Conservation (phyloP, 92 coral and sea anemone species). For the Siderastrea siderea region DNA sequence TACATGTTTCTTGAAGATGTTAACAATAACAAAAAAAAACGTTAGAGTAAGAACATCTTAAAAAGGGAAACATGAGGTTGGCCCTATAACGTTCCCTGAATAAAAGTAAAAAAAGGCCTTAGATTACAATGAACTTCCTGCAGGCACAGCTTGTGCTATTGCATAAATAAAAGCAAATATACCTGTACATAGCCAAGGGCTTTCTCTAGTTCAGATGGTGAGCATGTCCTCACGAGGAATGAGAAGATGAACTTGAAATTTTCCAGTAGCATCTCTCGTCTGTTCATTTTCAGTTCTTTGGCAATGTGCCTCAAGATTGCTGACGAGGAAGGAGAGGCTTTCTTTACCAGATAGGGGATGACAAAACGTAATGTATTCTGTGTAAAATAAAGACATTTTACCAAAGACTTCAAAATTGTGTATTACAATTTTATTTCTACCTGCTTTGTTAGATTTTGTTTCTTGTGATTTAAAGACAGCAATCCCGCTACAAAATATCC, state of each 20-base stretch:
- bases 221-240: constrained; percentile 94
- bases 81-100: too few species aligned
- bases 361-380: constrained; percentile 89
- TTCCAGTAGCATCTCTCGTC: constrained; percentile 91
- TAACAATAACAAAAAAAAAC: too few species aligned
- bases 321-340: constrained; percentile 89
- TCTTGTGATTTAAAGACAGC: too few species aligned
- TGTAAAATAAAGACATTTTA: neutral
- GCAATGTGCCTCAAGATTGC: constrained; percentile 87
- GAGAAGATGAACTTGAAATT: constrained; percentile 98
- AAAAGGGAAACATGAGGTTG: too few species aligned
- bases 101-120: too few species aligned
- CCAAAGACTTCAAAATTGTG: too few species aligned
- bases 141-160: neutral
- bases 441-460: too few species aligned
- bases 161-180: neutral
- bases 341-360: constrained; percentile 94
- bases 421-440: too few species aligned
- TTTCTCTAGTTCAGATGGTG: constrained; percentile 91
- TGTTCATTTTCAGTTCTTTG: constrained; percentile 86
- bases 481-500: too few species aligned
- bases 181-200: constrained; percentile 98
- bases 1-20: too few species aligned
- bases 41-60: too few species aligned
- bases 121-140: too few species aligned